A percentile compares a stretch with the other conserved stretches of the same genome.
phyloP scores from a whole-genome alignment of 1,140 invertebrate species.

The Anoplolepis gracilipes region DNA sequence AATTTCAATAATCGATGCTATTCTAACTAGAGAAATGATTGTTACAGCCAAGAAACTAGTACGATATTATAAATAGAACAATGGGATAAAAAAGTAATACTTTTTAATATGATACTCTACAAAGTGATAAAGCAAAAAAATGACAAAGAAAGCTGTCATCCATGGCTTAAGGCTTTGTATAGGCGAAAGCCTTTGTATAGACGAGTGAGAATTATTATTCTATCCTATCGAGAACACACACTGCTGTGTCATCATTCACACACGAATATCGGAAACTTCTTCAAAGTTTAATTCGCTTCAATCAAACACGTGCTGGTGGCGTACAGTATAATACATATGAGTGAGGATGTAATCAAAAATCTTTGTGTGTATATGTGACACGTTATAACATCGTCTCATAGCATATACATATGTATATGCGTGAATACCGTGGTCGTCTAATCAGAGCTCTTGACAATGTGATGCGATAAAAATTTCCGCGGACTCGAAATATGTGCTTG shows the following conservation, averaged over 20 bases:
- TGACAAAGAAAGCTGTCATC: not conserved
- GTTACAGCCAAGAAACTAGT: constrained; percentile 1
- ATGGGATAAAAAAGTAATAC: not conserved
- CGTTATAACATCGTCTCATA: not conserved
- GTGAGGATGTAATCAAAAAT: constrained; percentile 36
- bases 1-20: constrained; percentile 25
- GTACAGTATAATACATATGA: not conserved
- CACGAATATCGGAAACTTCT: not conserved
- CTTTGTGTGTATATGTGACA: not conserved
- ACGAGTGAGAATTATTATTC: constrained; percentile 8
- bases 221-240: not conserved
- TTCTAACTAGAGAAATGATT: not conserved
- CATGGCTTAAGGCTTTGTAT: too few relatives aligned
- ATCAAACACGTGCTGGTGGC: not conserved
- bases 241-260: not conserved
- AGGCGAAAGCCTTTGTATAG: not conserved
- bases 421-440: constrained; percentile 20
- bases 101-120: not conserved
- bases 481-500: constrained; percentile 34
- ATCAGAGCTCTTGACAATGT: constrained; percentile 27
- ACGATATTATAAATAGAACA: not conserved
- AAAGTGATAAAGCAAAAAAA: not conserved
- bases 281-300: constrained; percentile 8
- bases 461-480: constrained; percentile 44
- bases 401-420: constrained; percentile 7